phyloP scores from a whole-genome alignment of 1,140 invertebrate species.

The Pseudomyrmex gracilis region DNA sequence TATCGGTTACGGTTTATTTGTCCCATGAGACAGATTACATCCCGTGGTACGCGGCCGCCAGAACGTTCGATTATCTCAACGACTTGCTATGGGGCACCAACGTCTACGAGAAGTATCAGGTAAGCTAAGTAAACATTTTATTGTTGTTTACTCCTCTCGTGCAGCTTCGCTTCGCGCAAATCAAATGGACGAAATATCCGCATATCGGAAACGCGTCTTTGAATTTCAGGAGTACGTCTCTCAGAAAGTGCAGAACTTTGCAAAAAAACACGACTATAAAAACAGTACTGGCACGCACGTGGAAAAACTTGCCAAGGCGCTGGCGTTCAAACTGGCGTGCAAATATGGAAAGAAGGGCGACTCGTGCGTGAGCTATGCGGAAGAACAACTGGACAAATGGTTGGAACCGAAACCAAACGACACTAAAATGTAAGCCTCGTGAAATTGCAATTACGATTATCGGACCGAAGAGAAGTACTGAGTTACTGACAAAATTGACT shows the following conservation, averaged over 20 bases:
- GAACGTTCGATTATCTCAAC: constrained; percentile 86
- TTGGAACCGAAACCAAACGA: no score
- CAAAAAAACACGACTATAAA: accelerated
- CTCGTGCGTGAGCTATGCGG: no score
- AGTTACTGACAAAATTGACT: no score
- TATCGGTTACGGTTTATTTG: constrained; percentile 87
- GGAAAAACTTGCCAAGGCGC: constrained; percentile 87
- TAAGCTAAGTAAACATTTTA: constrained; percentile 13
- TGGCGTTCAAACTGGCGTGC: constrained; percentile 89
- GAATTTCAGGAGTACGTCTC: constrained; percentile 54
- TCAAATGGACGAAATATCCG: neutral
- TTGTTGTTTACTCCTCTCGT: neutral
- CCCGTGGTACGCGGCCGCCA: constrained; percentile 86
- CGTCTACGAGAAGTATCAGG: constrained; percentile 46
- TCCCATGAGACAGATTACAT: constrained; percentile 87
- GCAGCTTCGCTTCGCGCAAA: no score
- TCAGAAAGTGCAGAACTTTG: neutral
- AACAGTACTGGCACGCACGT: constrained; percentile 86
- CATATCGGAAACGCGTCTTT: neutral
- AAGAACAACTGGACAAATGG: no score
- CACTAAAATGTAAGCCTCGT: no score
- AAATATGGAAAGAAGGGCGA: constrained; percentile 88
- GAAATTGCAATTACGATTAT: no score
- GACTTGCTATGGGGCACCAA: constrained; percentile 76
- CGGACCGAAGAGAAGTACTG: no score